Base-by-base conservation (phyloP, 2,797 vertebrate genomes). In the Gadopsis marmoratus region DNA sequence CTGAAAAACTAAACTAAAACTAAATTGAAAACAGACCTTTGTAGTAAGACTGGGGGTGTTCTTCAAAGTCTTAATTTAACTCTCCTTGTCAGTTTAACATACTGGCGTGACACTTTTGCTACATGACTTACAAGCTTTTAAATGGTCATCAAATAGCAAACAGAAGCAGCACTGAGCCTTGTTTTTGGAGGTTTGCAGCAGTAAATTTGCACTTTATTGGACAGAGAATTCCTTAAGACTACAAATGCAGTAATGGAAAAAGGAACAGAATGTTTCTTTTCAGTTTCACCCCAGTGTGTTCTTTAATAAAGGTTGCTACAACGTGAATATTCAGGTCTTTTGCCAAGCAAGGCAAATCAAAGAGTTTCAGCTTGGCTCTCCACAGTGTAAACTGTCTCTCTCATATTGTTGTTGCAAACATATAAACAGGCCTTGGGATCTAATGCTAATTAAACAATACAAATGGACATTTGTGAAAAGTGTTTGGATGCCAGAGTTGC, bases 41-140 rank as follows among this genome's bases (percentile, higher is more conserved):
- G 45, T 66, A 13, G 60, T 21, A 21, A 72, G 61, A 37, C 79
- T 77, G 45, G 74, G 91, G 84, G 80, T 84, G 74, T 78, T 90
- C 81, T 90, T 92, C 82, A 92, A 92, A 90, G 89, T 54, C 74
- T 82, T 85, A 53, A 79, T 91, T 92, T 92, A 85, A 94, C 92
- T 86, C 86, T 71, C 74, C 79, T 61, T 80, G 66, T 56, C 79
- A 79, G 86, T 86, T 89, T 71, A 84, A 90, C 72, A 65, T 75
- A 87, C 84, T 67, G 63, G 48, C 71, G 83, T n/a, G 78, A 90
- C 88, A 85, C 66, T 83, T 94, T 93, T 89, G 93, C 83, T 11
- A 77, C 72, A 61, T 91, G 90, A 89, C 81, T 90, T 90, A 91
- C 91, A 92, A 84, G 89, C 89, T 79, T 86, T 78, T 92, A 91